Evolutionary conservation across 2,113 vertebrate genomes (phyloP), one percentile per base, ranked within the genome.

Genomic region (Gavialis gangeticus): DNA sequence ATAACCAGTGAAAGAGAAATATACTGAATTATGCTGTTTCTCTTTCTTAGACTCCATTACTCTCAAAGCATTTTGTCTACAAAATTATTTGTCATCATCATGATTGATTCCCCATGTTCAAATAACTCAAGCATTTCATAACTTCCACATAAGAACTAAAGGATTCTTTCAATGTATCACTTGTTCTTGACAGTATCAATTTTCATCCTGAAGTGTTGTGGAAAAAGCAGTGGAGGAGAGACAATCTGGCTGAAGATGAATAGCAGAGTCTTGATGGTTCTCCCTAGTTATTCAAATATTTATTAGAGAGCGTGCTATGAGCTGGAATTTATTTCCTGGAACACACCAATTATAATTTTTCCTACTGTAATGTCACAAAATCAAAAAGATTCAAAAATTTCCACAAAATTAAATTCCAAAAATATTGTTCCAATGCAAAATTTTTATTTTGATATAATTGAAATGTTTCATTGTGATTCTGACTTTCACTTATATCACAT

Each of bases 11-110:
- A 71, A 86, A 55, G 28, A 71, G 54, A 12, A 22, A 3, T 30
- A 3, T 82, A 56, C 0, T 0, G 13, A 19, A 11, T 30, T 54
- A 46, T 12, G 13, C 11, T 54, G 3, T 3, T 54, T 4, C 59
- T 37, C 19, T 66, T 59, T 87, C 77, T 56, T 62, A n/a, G n/a
- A 34, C 7, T 21, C 1, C 2, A 66, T 57, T 1, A 0, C 54
- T 24, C 30, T 77, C 4, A 78, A 57, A 62, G 24, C 15, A 60
- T 8, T 24, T 55, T 56, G 59, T 4, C 18, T 75, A 56, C 66
- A 81, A 81, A 37, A 56, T 30, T 66, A 82, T 25, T 28, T 75
- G 5, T 54, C n/a, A 4, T 85, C 56, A n/a, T 57, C 34, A 85
- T 75, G 78, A 79, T 56, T 4, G 25, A 1, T 4, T 2, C 4